A percentile compares a stretch with the other conserved stretches of the same genome.
phyloP scores from a whole-genome alignment of 2,888 invertebrate species.

The Idaea straminata region DNA sequence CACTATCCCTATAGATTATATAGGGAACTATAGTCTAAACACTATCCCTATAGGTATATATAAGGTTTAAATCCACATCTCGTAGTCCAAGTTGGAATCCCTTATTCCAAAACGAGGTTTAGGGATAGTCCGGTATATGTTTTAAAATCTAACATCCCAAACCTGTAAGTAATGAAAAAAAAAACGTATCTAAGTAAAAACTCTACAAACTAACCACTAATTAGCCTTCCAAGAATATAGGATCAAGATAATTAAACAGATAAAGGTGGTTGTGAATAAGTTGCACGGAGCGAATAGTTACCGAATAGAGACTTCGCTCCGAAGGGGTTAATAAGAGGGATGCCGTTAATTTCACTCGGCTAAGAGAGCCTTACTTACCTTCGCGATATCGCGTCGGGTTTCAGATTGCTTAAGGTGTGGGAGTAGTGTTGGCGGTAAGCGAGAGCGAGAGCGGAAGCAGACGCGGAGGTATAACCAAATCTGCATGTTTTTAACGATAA shows the following conservation, averaged over 20 bases:
- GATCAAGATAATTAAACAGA: conserved; percentile 26
- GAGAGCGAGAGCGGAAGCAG: conserved; percentile 9
- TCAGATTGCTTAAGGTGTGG: conserved; percentile 34
- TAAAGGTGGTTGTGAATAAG: conserved; percentile 23
- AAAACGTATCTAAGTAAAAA: neutral
- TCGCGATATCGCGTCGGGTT: conserved; percentile 53
- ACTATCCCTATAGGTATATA: too few relatives aligned
- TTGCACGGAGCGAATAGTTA: conserved; percentile 51
- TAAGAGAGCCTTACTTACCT: conserved; percentile 45
- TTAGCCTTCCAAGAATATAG: conserved; percentile 19
- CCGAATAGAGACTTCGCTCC: conserved; percentile 45
- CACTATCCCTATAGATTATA: too few relatives aligned
- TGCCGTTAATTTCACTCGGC: conserved; percentile 62
- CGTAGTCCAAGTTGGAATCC: too few relatives aligned
- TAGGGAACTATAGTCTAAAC: too few relatives aligned
- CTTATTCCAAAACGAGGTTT: too few relatives aligned
- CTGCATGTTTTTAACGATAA: too few relatives aligned
- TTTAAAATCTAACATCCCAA: neutral
- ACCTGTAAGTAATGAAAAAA: neutral
- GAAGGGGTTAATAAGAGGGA: conserved; percentile 68
- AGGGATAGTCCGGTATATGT: too few relatives aligned
- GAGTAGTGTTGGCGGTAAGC: neutral
- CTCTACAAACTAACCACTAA: conserved; percentile 17
- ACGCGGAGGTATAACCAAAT: too few relatives aligned
- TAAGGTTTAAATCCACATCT: too few relatives aligned